A percentile compares a stretch with the other conserved stretches of the same genome.
Conservation (phyloP, 2,797 vertebrate species). For the Thunnus albacares region DNA sequence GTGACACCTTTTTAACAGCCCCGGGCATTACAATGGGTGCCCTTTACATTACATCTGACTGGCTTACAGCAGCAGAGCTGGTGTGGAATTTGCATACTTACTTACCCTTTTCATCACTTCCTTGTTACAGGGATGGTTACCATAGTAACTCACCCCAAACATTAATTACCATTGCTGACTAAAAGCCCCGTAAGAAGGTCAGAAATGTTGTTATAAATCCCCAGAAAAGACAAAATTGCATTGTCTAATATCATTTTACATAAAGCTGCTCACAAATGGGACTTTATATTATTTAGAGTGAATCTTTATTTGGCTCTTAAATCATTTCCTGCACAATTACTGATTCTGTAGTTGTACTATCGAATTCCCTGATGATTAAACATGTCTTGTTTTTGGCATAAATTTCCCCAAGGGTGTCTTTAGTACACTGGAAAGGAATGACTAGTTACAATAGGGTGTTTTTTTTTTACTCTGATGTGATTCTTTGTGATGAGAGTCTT, state of each 20-base stretch:
- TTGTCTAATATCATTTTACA: conserved; percentile 4
- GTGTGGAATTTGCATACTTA: conserved; percentile 65
- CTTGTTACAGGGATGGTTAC: conserved; percentile 54
- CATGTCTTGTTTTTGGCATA: conserved; percentile 14
- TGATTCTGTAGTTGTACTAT: not conserved
- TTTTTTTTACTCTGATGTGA: conserved; percentile 35
- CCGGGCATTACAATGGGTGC: conserved; percentile 60
- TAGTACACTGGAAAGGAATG: conserved; percentile 15
- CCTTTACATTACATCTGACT: conserved; percentile 62
- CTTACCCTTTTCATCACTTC: conserved; percentile 47
- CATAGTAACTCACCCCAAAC: conserved; percentile 55
- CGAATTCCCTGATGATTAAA: conserved; percentile 12
- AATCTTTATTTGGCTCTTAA: conserved; percentile 1
- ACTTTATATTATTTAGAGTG: conserved; percentile 4
- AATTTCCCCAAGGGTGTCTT: not conserved
- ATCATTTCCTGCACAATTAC: not conserved
- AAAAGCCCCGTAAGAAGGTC: conserved; percentile 54
- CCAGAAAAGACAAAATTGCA: not conserved
- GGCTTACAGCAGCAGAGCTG: conserved; percentile 41
- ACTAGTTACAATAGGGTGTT: not conserved
- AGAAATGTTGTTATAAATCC: not conserved
- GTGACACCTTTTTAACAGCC: conserved; percentile 47
- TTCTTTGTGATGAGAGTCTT: conserved; percentile 24
- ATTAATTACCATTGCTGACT: conserved; percentile 36
- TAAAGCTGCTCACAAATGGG: not conserved